phyloP scores from a whole-genome alignment of 2,113 vertebrate species.

The Smithornis capensis region DNA sequence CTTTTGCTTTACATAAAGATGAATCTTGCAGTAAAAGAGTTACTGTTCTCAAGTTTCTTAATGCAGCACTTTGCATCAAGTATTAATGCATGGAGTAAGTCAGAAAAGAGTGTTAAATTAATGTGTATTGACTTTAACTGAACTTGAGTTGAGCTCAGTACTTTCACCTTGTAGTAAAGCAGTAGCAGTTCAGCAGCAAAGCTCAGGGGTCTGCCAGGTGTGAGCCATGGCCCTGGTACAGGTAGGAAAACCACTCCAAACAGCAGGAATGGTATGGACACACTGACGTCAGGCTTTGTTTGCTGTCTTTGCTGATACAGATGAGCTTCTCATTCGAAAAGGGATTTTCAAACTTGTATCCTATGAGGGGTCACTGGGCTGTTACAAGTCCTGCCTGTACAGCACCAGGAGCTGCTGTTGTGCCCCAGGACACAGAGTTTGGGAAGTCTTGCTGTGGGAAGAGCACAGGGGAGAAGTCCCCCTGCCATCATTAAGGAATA shows the following conservation, averaged over 20 bases:
- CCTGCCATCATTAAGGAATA: neutral
- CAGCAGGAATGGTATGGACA: fast-evolving
- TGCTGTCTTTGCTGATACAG: neutral
- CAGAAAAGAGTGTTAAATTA: neutral
- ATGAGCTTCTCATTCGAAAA: neutral
- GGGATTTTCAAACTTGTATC: neutral
- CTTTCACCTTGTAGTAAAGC: too few relatives aligned
- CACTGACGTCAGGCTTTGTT: neutral
- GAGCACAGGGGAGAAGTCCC: fast-evolving
- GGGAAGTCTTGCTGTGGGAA: neutral
- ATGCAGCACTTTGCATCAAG: neutral
- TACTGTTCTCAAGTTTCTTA: neutral
- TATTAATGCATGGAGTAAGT: fast-evolving
- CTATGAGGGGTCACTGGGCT: neutral
- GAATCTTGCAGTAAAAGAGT: neutral
- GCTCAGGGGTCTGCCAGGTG: neutral
- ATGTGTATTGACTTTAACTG: neutral
- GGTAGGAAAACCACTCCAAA: neutral
- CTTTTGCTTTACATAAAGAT: neutral
- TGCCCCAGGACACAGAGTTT: fast-evolving
- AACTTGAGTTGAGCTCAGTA: neutral
- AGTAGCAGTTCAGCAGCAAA: too few relatives aligned
- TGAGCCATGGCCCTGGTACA: fast-evolving
- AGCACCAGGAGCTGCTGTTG: neutral
- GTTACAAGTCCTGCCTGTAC: fast-evolving